Percentiles rank a stretch among this genome's conserved stretches.
Conservation (phyloP, 2,888 invertebrate genomes). For the Dilophus febrilis region DNA sequence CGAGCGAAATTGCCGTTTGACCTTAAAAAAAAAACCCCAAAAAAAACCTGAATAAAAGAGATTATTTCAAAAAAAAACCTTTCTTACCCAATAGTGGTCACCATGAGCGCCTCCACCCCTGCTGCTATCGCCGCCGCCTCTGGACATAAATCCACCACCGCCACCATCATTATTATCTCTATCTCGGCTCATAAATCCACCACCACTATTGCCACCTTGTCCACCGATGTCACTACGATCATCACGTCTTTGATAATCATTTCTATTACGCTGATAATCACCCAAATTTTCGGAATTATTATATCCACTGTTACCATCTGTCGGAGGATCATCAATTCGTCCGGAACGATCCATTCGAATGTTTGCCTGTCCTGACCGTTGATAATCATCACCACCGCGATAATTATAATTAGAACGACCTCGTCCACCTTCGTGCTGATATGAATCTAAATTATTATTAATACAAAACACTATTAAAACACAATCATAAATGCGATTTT, state of each 20-base stretch:
- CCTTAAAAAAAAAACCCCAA: too few species aligned
- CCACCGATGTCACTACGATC: slow-evolving; percentile 10
- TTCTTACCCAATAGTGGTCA: too few species aligned
- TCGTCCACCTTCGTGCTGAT: background rate
- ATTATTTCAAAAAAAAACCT: too few species aligned
- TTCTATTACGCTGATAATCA: slow-evolving; percentile 6
- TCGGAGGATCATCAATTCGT: slow-evolving; percentile 6
- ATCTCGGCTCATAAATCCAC: slow-evolving; percentile 7
- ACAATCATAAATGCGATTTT: too few species aligned
- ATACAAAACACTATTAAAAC: too few species aligned
- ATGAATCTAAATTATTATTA: background rate
- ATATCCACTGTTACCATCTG: slow-evolving; percentile 1
- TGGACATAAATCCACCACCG: slow-evolving; percentile 6
- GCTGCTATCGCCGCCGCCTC: too few species aligned
- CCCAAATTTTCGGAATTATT: slow-evolving; percentile 9
- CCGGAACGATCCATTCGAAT: slow-evolving; percentile 11
- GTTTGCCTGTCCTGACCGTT: slow-evolving; percentile 9
- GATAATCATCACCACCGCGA: background rate
- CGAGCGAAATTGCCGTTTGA: too few species aligned
- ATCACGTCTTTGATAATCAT: slow-evolving; percentile 9
- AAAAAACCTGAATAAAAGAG: too few species aligned
- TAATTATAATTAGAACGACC: background rate
- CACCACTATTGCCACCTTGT: slow-evolving; percentile 6
- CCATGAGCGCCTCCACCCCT: too few species aligned
- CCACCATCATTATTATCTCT: slow-evolving; percentile 6